A percentile compares a stretch with the other conserved stretches of the same genome.
Evolutionary conservation across 2,113 vertebrate genomes (phyloP).

Genomic region (Damaliscus lunatus): DNA sequence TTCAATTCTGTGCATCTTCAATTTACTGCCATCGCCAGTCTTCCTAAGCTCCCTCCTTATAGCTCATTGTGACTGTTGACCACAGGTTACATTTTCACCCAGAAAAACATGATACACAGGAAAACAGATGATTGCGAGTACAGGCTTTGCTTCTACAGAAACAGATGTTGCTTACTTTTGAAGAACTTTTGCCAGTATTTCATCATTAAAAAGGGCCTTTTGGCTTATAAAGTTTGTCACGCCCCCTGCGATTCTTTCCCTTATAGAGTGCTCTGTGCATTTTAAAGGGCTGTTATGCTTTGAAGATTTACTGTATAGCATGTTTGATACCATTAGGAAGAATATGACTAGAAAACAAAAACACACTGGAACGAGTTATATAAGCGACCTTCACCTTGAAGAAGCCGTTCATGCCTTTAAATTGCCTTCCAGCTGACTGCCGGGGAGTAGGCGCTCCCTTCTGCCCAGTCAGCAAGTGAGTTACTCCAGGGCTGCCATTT

Average conservation of each 20-base stretch:
- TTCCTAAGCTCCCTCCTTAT: background rate
- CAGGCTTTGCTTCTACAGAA: background rate
- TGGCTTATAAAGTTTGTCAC: background rate
- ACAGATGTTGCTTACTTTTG: background rate
- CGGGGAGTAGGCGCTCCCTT: fast-evolving
- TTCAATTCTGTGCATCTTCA: background rate
- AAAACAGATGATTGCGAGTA: background rate
- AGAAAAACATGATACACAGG: background rate
- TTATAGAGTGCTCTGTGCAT: background rate
- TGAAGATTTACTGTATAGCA: background rate
- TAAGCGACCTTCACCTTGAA: background rate
- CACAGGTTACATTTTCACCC: background rate
- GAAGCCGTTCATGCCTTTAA: background rate
- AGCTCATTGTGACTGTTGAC: background rate
- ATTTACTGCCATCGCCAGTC: fast-evolving
- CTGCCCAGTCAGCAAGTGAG: background rate
- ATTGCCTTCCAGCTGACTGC: background rate
- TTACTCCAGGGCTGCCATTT: background rate
- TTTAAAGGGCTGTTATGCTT: background rate
- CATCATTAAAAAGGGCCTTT: background rate
- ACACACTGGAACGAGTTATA: background rate
- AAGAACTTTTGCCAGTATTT: background rate
- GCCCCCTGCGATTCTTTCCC: background rate
- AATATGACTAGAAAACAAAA: background rate
- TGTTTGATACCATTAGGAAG: background rate